Conservation (phyloP, 2,113 vertebrate species). For the Takifugu flavidus region DNA sequence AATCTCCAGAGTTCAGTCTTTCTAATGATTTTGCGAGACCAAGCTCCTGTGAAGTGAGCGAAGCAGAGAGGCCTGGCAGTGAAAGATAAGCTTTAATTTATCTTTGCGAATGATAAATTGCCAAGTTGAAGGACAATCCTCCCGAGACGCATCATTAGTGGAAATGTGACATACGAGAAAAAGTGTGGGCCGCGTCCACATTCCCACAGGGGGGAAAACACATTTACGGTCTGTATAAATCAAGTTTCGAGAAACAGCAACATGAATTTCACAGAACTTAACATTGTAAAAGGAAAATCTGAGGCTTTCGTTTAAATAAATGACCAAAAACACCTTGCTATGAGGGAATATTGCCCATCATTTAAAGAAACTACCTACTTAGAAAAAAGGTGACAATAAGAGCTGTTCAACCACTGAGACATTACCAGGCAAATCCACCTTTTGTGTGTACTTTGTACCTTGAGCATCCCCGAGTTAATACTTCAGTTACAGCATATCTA, state of each 20-base stretch:
- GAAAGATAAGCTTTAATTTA: not conserved
- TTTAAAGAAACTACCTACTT: no score
- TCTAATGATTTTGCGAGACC: slow-evolving; percentile 4
- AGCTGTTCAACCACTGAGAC: no score
- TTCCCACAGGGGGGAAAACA: not conserved
- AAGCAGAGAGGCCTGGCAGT: not conserved
- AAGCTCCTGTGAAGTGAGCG: not conserved
- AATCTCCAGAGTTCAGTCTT: slow-evolving; percentile 5
- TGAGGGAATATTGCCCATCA: no score
- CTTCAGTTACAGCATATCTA: slow-evolving; percentile 16
- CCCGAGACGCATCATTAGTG: not conserved
- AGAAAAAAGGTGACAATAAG: no score
- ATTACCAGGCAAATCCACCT: not conserved
- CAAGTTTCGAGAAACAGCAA: no score
- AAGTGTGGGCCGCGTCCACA: not conserved
- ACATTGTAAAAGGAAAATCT: no score
- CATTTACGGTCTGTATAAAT: not conserved
- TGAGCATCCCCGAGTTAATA: not conserved
- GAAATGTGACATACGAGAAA: not conserved
- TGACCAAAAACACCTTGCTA: no score
- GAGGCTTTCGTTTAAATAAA: no score
- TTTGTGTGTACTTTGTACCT: not conserved
- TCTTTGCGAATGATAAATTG: slow-evolving; percentile 1
- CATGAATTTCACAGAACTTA: no score
- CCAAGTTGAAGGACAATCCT: not conserved